Evolutionary conservation across 1,140 invertebrate genomes (phyloP).

Genomic region (Frieseomelitta varia): DNA sequence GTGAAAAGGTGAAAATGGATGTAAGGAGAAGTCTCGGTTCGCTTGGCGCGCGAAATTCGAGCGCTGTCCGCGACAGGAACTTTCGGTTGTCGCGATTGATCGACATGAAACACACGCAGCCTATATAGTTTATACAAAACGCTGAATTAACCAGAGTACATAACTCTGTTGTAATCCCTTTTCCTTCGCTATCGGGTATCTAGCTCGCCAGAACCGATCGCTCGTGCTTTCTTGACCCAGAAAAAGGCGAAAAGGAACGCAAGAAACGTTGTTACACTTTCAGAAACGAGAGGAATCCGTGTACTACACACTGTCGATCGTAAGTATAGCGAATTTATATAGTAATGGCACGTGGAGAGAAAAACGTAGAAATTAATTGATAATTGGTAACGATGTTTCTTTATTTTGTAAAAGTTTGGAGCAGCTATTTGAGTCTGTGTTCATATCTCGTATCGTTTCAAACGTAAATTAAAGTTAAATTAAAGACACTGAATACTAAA

Average conservation of each 20-base stretch:
- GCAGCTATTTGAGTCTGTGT: too few relatives aligned
- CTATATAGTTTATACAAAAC: background rate
- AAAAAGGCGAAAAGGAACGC: background rate
- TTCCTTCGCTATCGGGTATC: background rate
- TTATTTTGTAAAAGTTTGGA: too few relatives aligned
- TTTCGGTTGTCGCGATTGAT: conserved; percentile 50
- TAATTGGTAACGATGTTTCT: too few relatives aligned
- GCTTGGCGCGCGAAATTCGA: conserved; percentile 53
- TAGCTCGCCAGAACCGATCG: background rate
- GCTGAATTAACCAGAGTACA: conserved; percentile 13
- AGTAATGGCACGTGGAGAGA: background rate
- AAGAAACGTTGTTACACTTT: background rate
- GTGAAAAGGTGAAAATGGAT: conserved; percentile 70
- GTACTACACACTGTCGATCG: background rate
- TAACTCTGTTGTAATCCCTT: conserved; percentile 10
- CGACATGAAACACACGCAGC: conserved; percentile 20
- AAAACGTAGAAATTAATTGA: background rate
- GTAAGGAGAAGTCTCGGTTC: conserved; percentile 42
- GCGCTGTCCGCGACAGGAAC: conserved; percentile 6
- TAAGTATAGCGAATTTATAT: background rate
- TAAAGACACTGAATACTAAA: too few relatives aligned
- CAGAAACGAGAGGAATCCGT: background rate
- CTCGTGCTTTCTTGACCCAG: conserved; percentile 4
- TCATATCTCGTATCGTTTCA: too few relatives aligned
- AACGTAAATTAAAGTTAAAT: too few relatives aligned